Base-by-base conservation (phyloP, 92 coral and sea anemone species). In the Pocillopora grandis region DNA sequence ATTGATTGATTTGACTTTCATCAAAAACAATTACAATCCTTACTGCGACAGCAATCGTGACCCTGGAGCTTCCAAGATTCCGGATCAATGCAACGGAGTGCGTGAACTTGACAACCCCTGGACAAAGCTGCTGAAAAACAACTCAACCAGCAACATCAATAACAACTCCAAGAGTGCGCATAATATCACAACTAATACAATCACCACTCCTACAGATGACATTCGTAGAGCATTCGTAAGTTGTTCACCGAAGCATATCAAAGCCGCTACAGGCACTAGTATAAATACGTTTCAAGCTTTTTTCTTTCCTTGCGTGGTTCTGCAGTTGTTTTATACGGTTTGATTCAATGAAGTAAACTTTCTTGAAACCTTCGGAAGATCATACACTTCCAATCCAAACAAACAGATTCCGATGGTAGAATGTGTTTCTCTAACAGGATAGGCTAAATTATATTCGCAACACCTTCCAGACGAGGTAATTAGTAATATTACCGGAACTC, bases 11-110 rank as follows among this genome's bases (percentile, higher is more conserved):
- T 56, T 84, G 66, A 12, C 13, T 49, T 65, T 36, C 49, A 71
- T 73, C 55, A 81, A 42, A 42, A 42, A 42, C 52, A 42, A 78
- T n/a, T 75, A 84, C 81, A 84, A 84, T 49, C 87, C 81, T 37
- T 84, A 31, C 62, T 84, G 87, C 58, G 80, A 1, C 11, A 19
- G 11, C 16, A 64, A 63, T 14, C 62, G 82, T 19, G 82, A 78
- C 58, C 72, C 82, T 37, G 82, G 82, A 59, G 82, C 72, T 31
- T 62, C 71, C 62, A 71, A 59, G 37, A 78, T 36, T 62, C 5
- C 52, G 52, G 82, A 78, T 19, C 70, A 19, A 17, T 78, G 82
- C 56, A 12, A 31, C 62, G 82, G 62, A 5, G 82, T 78, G 56
- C 63, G 49, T 12, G 71, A 62, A 37, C 71, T 78, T 17, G 37